A percentile compares a stretch with the other conserved stretches of the same genome.
phyloP scores from a whole-genome alignment of 2,888 invertebrate genomes.

The Drosophila pseudotalamancana region DNA sequence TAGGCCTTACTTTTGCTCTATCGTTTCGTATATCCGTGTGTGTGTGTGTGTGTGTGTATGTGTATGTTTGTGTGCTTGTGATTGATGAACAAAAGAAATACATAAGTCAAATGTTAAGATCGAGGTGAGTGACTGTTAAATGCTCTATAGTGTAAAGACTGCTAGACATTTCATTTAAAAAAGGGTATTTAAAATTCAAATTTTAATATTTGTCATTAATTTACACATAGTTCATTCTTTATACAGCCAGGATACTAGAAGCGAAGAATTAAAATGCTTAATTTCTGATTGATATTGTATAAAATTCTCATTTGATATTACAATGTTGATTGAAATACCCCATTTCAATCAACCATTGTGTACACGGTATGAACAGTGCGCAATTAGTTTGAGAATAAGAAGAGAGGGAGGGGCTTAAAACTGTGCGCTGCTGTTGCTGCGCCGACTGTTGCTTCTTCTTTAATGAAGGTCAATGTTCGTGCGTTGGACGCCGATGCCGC shows the following conservation, averaged over 20 bases:
- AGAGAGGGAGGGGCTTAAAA: slow-evolving; percentile 45
- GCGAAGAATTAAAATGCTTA: too few species aligned
- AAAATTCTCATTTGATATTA: too few species aligned
- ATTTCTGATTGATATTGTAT: too few species aligned
- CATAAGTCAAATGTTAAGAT: not conserved
- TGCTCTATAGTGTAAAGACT: slow-evolving; percentile 11
- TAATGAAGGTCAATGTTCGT: slow-evolving; percentile 82
- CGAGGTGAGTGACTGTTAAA: not conserved
- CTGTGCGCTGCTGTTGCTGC: slow-evolving; percentile 18
- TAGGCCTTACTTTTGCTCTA: slow-evolving; percentile 12
- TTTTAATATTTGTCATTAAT: too few species aligned
- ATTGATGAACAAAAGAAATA: slow-evolving; percentile 32
- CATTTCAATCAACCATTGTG: not conserved
- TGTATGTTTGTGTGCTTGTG: slow-evolving; percentile 10
- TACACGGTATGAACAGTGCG: slow-evolving; percentile 28
- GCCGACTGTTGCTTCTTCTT: slow-evolving; percentile 53
- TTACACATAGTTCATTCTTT: too few species aligned
- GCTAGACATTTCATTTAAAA: too few species aligned
- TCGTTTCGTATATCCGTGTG: not conserved
- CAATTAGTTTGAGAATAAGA: slow-evolving; percentile 47
- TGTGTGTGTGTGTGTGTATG: not conserved
- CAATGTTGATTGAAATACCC: too few species aligned
- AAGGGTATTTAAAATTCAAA: too few species aligned
- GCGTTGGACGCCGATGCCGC: slow-evolving; percentile 47
- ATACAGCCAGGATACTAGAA: too few species aligned